phyloP scores from a whole-genome alignment of 2,113 vertebrate genomes.

The Zapus hudsonius region DNA sequence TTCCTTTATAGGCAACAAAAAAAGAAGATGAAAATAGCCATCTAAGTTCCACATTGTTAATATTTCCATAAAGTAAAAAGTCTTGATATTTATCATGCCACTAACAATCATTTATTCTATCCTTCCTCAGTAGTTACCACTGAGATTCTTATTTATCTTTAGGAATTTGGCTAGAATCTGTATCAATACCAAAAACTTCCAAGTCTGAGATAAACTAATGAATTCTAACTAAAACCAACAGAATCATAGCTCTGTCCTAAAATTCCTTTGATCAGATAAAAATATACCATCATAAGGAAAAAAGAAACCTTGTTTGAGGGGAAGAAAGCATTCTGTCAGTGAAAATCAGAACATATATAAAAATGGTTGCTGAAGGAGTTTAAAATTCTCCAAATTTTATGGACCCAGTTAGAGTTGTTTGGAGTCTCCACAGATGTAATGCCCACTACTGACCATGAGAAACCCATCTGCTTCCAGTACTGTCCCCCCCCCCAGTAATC shows the following conservation, averaged over 20 bases:
- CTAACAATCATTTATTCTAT: neutral
- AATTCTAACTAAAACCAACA: neutral
- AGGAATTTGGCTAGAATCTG: neutral
- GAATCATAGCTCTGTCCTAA: neutral
- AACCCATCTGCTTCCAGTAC: constrained; percentile 39
- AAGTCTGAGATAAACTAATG: neutral
- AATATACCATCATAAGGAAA: neutral
- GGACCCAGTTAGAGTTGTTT: constrained; percentile 67
- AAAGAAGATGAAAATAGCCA: neutral
- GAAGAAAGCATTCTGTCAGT: constrained; percentile 51
- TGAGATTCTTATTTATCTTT: neutral
- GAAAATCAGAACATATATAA: constrained; percentile 58
- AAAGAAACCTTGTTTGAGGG: neutral
- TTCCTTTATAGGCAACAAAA: neutral
- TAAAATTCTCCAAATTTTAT: constrained; percentile 60
- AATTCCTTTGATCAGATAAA: neutral
- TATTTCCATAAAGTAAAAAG: neutral
- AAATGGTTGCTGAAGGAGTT: constrained; percentile 38
- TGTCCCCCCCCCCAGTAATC: constrained; percentile 37
- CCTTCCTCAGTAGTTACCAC: neutral
- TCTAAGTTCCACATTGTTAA: neutral
- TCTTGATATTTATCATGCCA: neutral
- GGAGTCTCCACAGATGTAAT: constrained; percentile 72
- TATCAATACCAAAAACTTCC: neutral
- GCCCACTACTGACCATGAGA: neutral